Base-by-base conservation (phyloP, 2,888 invertebrate species). In the Idaea aversata region DNA sequence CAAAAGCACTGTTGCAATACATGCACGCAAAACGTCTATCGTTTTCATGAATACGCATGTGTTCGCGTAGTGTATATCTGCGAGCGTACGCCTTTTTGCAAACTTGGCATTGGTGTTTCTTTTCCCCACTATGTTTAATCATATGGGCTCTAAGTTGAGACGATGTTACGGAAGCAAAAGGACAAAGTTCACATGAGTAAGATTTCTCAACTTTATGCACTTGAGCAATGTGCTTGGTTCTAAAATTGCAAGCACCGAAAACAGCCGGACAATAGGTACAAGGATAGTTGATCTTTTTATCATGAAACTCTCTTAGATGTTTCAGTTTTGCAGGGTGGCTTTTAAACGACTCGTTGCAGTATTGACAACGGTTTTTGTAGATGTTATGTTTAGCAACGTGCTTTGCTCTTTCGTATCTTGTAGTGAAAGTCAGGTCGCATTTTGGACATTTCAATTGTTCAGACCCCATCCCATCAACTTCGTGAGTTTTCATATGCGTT, bases 131-230 rank as follows among this genome's bases (percentile, higher is more conserved):
- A 59, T 94, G 94, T 7, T 90, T 86, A 0, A 93, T 73, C 92
- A 93, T 94, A 61, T 94, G 94, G 15, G 92, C 90, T 57, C 91
- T 93, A 15, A 94, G 80, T 64, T 94, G 93, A 0, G 93, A 91
- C 35, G 90, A 93, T 0, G 93, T 92, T 70, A 93, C 93, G 73
- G 94, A 94, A 64, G 90, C 90, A 86, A 93, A 93, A 10, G 93
- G 93, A 61, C 94, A 94, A 0, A 92, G 78, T 10, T 88, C 84
- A 64, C 94, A 94, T 0, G 88, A 78, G 59, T 89, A 88, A 4
- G 93, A 71, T 67, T 91, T 93, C 63, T 87, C 72, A 67, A 90
- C 66, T 0, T 89, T 90, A 65, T 93, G 93, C 1, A 87, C 68
- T 0, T 80, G 66, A 0, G 85, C 81, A 34, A 91, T 82, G 36